phyloP scores from a whole-genome alignment of 2,888 invertebrate genomes.

The Drosophila cognata region DNA sequence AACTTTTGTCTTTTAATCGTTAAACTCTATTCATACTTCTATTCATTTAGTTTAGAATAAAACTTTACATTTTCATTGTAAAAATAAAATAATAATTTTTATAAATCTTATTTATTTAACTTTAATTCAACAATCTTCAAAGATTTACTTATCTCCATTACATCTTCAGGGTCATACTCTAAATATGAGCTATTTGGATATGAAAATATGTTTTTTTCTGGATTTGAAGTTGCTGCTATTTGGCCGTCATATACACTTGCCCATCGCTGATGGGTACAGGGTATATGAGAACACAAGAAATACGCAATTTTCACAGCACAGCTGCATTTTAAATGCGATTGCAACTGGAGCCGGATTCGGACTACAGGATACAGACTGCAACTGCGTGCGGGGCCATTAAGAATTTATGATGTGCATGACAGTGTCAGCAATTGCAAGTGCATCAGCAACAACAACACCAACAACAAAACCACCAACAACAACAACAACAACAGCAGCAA shows the following conservation, averaged over 20 bases:
- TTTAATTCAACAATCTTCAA: slow-evolving; percentile 68
- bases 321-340: slow-evolving; percentile 45
- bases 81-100: slow-evolving; percentile 85
- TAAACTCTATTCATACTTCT: slow-evolving; percentile 73
- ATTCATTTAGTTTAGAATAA: slow-evolving; percentile 87
- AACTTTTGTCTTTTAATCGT: slow-evolving; percentile 86
- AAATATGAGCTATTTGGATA: slow-evolving; percentile 84
- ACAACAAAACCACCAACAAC: slow-evolving; percentile 30
- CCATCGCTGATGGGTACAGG: background rate
- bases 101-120: slow-evolving; percentile 72
- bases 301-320: slow-evolving; percentile 29
- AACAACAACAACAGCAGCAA: slow-evolving; percentile 25
- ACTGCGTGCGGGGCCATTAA: slow-evolving; percentile 64
- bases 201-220: slow-evolving; percentile 33
- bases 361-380: slow-evolving; percentile 10
- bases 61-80: slow-evolving; percentile 89
- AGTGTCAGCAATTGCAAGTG: slow-evolving; percentile 56
- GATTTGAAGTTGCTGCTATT: background rate
- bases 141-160: slow-evolving; percentile 78
- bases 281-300: slow-evolving; percentile 21
- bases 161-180: slow-evolving; percentile 84
- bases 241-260: background rate
- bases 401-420: slow-evolving; percentile 73
- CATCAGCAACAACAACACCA: slow-evolving; percentile 18
- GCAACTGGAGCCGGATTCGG: slow-evolving; percentile 20